Conservation (phyloP, 2,797 vertebrate species). For the Simalia tracyae region DNA sequence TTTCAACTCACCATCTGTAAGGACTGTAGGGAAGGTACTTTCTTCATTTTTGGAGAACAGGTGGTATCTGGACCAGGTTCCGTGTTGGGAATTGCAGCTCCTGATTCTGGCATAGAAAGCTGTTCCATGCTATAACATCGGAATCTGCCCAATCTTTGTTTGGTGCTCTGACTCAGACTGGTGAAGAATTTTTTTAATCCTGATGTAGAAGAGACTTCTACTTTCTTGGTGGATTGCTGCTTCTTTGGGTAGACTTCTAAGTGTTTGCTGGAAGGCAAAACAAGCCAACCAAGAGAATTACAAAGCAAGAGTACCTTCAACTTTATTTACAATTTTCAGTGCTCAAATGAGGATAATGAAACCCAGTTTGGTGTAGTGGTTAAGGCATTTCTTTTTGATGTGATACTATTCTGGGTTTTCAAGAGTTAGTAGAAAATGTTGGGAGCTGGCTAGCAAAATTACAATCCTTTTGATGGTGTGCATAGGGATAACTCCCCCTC, state of each 20-base stretch:
- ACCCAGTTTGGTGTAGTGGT: background rate
- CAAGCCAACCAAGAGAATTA: background rate
- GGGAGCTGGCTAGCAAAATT: background rate
- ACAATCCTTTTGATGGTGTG: background rate
- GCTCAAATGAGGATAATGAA: no score
- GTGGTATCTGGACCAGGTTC: background rate
- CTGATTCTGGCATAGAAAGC: slow-evolving; percentile 29
- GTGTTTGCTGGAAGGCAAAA: slow-evolving; percentile 48
- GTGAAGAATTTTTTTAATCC: slow-evolving; percentile 75
- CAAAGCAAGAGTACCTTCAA: background rate
- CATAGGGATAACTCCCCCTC: no score
- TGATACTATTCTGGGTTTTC: background rate
- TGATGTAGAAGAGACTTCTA: slow-evolving; percentile 4
- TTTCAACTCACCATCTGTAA: slow-evolving; percentile 71
- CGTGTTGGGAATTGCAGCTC: fast-evolving
- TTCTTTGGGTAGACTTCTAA: background rate
- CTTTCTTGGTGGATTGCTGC: slow-evolving; percentile 38
- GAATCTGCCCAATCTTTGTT: slow-evolving; percentile 70
- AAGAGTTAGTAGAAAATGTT: background rate
- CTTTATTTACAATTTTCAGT: background rate
- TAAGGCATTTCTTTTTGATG: background rate
- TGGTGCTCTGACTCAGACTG: slow-evolving; percentile 70
- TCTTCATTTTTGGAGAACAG: slow-evolving; percentile 53
- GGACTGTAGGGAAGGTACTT: slow-evolving; percentile 72
- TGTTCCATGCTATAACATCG: slow-evolving; percentile 78